Base-by-base conservation (phyloP, 2,113 vertebrate genomes). In the Microtus richardsoni region DNA sequence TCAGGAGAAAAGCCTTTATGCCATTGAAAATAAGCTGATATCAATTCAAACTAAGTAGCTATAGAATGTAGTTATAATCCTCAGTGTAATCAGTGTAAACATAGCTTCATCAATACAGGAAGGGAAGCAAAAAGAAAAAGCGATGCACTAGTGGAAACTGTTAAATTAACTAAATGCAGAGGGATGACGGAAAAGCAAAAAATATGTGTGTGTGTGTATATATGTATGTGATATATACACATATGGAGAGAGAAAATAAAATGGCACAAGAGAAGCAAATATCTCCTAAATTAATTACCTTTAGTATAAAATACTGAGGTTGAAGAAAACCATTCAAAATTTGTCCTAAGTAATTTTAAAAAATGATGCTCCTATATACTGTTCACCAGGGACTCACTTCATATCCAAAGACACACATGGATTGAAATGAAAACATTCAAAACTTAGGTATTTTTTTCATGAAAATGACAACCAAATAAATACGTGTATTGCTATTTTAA, bases 401-500 rank as follows among this genome's bases (percentile, higher is more conserved):
- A 47, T 28, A 49, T 47, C 26, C 44, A 77, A 49, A 77, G 26
- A 49, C 26, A 77, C 41, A 77, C 30, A 30, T 5, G 9, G 74
- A 3, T 47, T 77, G 44, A 77, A 77, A 77, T 28, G 91, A 89
- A 2, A 22, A 75, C 86, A 54, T 41, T 39, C 24, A 66, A 93
- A 95, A 85, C 30, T 70, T 41, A 71, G 13, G 71, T 54, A 68
- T 89, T 28, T n/a, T n/a, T 77, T 30, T 44, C 36, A 86, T 83
- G 47, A 21, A 82, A 91, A 60, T 62, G 78, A 10, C 73, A 96
- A 96, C 14, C 60, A 95, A 75, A 77, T 52, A 30, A 88, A 58
- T 10, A 73, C 19, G 4, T 73, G 19, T 8, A 24, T 74, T 74
- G 21, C 21, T 74, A 24, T 74, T 24, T 41, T 41, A 41, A 24